Conservation (phyloP, 2,797 vertebrate species). For the Anomalospiza imberbis region DNA sequence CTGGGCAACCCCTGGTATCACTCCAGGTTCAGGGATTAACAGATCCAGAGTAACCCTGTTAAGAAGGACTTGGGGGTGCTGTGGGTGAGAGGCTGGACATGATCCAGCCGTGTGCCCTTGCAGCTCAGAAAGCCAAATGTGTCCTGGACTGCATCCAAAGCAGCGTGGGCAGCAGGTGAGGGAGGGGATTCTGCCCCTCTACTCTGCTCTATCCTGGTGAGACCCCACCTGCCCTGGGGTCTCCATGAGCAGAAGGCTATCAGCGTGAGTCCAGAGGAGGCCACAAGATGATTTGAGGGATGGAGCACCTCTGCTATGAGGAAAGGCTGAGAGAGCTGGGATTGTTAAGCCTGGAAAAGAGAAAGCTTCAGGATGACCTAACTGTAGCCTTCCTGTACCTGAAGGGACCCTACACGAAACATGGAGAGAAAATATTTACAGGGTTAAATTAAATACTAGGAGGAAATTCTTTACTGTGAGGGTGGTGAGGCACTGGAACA, state of each 20-base stretch:
- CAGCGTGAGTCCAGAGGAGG: no score
- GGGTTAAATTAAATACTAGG: not conserved
- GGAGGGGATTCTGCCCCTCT: not conserved
- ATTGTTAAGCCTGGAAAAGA: not conserved
- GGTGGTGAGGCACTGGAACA: not conserved
- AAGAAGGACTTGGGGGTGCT: not conserved
- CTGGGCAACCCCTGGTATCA: rapidly evolving
- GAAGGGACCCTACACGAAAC: not conserved
- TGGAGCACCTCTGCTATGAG: not conserved
- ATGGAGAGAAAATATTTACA: not conserved
- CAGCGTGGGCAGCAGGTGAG: rapidly evolving
- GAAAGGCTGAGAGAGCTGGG: not conserved
- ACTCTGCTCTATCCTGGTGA: not conserved
- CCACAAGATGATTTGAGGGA: not conserved
- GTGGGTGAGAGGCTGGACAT: not conserved
- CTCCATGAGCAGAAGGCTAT: no score
- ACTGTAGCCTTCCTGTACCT: not conserved
- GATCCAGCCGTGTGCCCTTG: not conserved
- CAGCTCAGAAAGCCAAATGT: not conserved
- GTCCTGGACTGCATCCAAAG: not conserved
- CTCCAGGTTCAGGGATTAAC: not conserved
- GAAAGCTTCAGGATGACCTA: not conserved
- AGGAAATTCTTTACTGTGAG: not conserved
- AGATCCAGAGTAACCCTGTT: not conserved
- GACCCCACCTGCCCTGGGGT: not conserved